Percentiles rank a stretch among this genome's conserved stretches.
phyloP scores from a whole-genome alignment of 2,888 invertebrate species.

The Leptura quadrifasciata region DNA sequence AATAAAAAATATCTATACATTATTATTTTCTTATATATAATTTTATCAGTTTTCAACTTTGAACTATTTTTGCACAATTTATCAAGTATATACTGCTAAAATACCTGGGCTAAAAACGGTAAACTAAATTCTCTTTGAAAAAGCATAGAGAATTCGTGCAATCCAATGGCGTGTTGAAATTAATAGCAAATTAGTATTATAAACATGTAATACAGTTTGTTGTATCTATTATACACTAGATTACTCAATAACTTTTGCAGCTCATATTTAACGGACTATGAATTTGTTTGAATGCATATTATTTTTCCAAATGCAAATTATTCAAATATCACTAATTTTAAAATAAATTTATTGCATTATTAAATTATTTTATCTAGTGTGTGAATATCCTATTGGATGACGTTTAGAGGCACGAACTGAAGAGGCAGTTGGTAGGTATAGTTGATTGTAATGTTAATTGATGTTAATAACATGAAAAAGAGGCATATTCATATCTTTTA shows the following conservation, averaged over 20 bases:
- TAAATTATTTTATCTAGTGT: conserved; percentile 34
- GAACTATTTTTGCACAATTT: not conserved
- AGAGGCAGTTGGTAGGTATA: no score
- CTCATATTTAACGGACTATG: conserved; percentile 44
- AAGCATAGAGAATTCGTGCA: not conserved
- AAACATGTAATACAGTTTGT: conserved; percentile 50
- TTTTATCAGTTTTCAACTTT: not conserved
- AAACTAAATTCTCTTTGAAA: not conserved
- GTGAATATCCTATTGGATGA: not conserved
- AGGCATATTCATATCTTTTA: no score
- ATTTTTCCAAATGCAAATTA: conserved; percentile 40
- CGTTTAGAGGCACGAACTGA: not conserved
- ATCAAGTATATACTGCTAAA: not conserved
- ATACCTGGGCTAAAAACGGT: not conserved
- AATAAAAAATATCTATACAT: no score
- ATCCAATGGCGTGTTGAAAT: conserved; percentile 6
- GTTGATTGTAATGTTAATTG: no score
- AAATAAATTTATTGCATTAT: conserved; percentile 49
- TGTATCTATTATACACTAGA: conserved; percentile 26
- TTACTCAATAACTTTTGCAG: conserved; percentile 45
- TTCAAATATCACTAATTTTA: conserved; percentile 52
- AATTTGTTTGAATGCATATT: conserved; percentile 51
- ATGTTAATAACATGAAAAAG: no score
- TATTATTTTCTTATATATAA: no score
- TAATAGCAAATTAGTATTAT: conserved; percentile 38